Evolutionary conservation across 2,797 vertebrate genomes (phyloP).

Genomic region (Caiman crocodilus): DNA sequence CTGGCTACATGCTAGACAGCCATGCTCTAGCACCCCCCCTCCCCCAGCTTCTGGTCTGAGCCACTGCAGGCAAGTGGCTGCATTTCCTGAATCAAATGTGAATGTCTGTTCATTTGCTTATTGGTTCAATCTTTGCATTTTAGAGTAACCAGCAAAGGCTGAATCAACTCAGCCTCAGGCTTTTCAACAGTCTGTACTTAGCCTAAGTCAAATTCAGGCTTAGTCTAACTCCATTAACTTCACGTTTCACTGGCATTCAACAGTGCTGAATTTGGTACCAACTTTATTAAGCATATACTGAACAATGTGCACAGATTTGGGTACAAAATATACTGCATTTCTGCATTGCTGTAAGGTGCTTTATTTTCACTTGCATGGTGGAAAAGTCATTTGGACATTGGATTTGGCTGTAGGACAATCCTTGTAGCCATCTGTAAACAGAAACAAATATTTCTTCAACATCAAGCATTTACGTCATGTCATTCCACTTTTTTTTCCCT

Average conservation of each 20-base stretch:
- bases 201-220: not conserved
- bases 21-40: too few relatives aligned
- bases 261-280: constrained; percentile 25
- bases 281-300: not conserved
- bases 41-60: too few relatives aligned
- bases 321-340: not conserved
- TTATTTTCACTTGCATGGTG: not conserved
- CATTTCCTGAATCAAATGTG: too few relatives aligned
- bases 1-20: too few relatives aligned
- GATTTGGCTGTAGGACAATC: not conserved
- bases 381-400: not conserved
- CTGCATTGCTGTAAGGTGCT: not conserved
- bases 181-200: too few relatives aligned
- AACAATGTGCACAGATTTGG: not conserved
- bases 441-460: not conserved
- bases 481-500: not conserved
- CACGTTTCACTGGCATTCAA: constrained; percentile 36
- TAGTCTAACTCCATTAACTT: constrained; percentile 42
- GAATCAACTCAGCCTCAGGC: too few relatives aligned
- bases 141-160: too few relatives aligned
- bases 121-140: too few relatives aligned
- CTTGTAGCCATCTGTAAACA: not conserved
- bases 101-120: too few relatives aligned
- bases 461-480: not conserved
- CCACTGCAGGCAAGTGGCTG: too few relatives aligned